Evolutionary conservation across 2,888 invertebrate genomes (phyloP), one percentile per base, ranked within the genome.

Genomic region (Pterostichus madidus): DNA sequence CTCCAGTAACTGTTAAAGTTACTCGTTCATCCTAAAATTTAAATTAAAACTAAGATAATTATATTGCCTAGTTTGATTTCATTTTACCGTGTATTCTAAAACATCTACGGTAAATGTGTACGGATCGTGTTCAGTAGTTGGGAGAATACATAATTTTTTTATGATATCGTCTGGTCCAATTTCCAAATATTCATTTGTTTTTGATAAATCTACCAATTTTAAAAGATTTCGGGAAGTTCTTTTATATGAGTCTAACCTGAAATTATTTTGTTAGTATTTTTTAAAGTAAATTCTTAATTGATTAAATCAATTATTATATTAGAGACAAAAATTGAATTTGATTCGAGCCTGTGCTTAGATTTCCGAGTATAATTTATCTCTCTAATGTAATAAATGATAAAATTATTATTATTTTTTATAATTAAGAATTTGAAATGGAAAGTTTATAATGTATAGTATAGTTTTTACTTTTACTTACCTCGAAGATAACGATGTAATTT

Each of bases 101-200:
- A 94, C 91, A 87, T 96, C 96, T 0, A 95, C 92, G 7, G 91
- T 91, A 86, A 96, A 94, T 0, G 94, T 93, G 64, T 90, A 90
- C 0, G 92, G 92, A 87, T 95, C 94, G 88, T 96, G 95, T 84
- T 92, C 90, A 0, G 94, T 91, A 4, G 88, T 87, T 0, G 95
- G 95, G 88, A 94, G 87, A 73, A 88, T 85, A 73, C 89, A 88
- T 15, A 94, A 87, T 56, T 90, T 87, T 11, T 91, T 90, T 0
- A 91, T 89, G 76, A 94, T 91, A 32, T 88, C 53, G 84, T 89
- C 86, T 35, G 85, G 80, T 1, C 86, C 85, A 44, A 75, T 56
- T 59, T 83, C 73, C 24, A 90, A 84, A 84, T 82, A 86, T 68
- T 88, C 87, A n/a, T 85, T 84, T 10, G 85, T 87, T 83, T 87